Evolutionary conservation across 2,797 vertebrate genomes (phyloP).

Genomic region (Propithecus perrieri): DNA sequence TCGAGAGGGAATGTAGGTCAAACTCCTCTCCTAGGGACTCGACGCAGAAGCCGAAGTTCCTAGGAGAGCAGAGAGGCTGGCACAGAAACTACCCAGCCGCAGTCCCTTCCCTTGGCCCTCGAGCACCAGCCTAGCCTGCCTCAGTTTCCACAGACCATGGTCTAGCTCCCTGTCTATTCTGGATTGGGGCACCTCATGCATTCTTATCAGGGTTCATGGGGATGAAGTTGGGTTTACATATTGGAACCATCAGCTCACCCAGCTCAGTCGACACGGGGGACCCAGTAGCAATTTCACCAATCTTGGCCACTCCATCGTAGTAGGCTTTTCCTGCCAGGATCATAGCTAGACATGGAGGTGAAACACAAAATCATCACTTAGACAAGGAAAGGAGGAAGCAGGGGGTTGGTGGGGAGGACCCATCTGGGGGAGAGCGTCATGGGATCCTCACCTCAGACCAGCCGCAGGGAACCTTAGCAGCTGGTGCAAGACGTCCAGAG

Average conservation of each 20-base stretch:
- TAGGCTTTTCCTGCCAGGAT: slow-evolving; percentile 93
- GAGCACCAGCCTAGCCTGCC: background rate
- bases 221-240: background rate
- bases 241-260: slow-evolving; percentile 87
- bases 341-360: slow-evolving; percentile 89
- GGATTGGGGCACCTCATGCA: accelerated
- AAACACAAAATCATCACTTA: slow-evolving; percentile 43
- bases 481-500: background rate
- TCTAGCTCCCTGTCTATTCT: background rate
- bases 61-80: background rate
- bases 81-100: background rate
- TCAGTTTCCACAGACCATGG: background rate
- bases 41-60: background rate
- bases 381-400: background rate
- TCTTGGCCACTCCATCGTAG: slow-evolving; percentile 96
- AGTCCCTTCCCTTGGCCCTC: background rate
- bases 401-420: background rate
- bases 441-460: background rate
- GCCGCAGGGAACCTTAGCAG: background rate
- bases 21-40: background rate
- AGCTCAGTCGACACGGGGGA: slow-evolving; percentile 96
- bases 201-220: background rate
- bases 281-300: slow-evolving; percentile 93
- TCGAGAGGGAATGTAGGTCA: slow-evolving; percentile 58
- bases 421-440: background rate